These are phyloP conservation scores for Scleropages formosus DNA, from an alignment of 2,797 vertebrate genomes.

Conservation along the genomic window DNA sequence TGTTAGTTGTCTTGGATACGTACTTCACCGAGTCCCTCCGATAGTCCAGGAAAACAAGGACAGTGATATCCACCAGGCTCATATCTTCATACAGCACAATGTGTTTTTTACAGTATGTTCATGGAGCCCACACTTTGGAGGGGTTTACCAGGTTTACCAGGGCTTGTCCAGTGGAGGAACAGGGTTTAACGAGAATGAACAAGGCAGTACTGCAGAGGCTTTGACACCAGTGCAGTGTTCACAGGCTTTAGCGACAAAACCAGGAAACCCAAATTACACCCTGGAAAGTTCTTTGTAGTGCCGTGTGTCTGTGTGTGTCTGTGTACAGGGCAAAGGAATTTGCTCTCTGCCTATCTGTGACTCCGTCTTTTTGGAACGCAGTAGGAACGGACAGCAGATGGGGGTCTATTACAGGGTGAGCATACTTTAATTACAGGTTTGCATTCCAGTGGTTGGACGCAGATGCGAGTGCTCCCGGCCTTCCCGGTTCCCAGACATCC, in stretches of 20 bases:
- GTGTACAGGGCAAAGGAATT: background rate
- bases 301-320: background rate
- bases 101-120: too few species aligned
- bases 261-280: background rate
- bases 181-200: too few species aligned
- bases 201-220: too few species aligned
- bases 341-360: too few species aligned
- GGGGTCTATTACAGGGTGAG: conserved; percentile 16
- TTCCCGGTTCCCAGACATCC: background rate
- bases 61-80: too few species aligned
- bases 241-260: too few species aligned
- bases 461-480: background rate
- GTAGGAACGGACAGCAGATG: background rate
- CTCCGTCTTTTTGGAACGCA: too few species aligned
- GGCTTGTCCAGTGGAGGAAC: too few species aligned
- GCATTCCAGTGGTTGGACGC: conserved; percentile 10
- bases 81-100: too few species aligned
- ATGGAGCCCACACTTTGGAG: background rate
- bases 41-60: background rate
- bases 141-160: too few species aligned
- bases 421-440: conserved; percentile 22
- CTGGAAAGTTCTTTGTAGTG: background rate
- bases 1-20: background rate
- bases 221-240: too few species aligned
- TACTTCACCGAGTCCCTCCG: background rate